These are phyloP conservation scores for Sphecodes monilicornis DNA, from an alignment of 2,888 invertebrate genomes.

Conservation along the genomic window DNA sequence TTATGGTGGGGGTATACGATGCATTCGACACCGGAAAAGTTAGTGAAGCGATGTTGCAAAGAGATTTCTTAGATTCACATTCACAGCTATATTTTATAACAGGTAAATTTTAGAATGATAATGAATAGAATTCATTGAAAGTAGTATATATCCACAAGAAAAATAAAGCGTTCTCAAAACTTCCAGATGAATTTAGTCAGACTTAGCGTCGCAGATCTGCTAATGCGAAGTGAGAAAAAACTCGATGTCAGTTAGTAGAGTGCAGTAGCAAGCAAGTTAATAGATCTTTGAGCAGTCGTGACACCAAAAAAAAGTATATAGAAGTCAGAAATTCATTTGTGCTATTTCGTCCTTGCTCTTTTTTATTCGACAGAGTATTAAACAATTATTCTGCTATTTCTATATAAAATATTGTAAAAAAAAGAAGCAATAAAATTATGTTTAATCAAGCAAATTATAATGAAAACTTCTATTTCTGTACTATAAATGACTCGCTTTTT, in stretches of 20 bases:
- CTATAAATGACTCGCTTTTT: neutral
- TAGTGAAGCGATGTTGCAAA: neutral
- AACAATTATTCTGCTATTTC: neutral
- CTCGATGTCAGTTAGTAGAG: slow-evolving; percentile 18
- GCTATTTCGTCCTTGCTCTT: neutral
- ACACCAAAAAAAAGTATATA: slow-evolving; percentile 30
- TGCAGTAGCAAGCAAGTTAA: slow-evolving; percentile 29
- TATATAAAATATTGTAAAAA: neutral
- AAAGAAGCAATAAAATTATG: neutral
- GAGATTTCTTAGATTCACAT: slow-evolving; percentile 4
- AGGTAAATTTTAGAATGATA: neutral
- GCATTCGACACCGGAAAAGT: slow-evolving; percentile 18
- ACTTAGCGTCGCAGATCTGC: neutral
- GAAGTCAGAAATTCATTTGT: slow-evolving; percentile 8
- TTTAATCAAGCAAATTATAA: neutral
- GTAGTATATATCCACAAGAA: neutral
- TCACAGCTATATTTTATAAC: neutral
- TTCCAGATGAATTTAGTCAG: neutral
- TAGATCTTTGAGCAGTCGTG: slow-evolving; percentile 29
- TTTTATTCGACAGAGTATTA: neutral
- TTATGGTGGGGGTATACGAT: slow-evolving; percentile 1
- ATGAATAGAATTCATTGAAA: neutral
- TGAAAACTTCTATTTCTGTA: neutral
- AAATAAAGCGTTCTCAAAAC: neutral
- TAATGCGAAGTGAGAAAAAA: slow-evolving; percentile 6